Evolutionary conservation across 2,797 vertebrate genomes (phyloP).

Genomic region (Myiotriccus ornatus): DNA sequence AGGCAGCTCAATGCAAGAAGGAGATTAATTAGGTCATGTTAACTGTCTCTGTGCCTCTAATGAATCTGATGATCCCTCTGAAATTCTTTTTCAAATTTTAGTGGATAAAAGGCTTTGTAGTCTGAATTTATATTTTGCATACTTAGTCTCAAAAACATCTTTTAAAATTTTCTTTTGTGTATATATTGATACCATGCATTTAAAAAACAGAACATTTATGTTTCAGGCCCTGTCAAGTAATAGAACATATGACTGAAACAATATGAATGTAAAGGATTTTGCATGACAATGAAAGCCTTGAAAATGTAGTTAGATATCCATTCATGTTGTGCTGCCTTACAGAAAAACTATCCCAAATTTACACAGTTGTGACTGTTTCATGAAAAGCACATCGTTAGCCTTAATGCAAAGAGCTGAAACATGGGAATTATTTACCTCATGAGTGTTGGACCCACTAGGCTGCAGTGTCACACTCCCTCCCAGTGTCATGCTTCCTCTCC

Average conservation of each 20-base stretch:
- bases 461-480: background rate
- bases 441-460: background rate
- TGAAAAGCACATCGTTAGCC: background rate
- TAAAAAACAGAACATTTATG: background rate
- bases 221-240: background rate
- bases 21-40: background rate
- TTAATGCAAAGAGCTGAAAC: background rate
- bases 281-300: background rate
- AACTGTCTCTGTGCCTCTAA: background rate
- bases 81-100: conserved; percentile 22
- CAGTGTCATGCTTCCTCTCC: background rate
- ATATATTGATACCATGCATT: background rate
- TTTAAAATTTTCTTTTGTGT: conserved; percentile 33
- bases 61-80: background rate
- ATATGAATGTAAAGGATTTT: background rate
- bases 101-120: background rate
- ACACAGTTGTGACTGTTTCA: background rate
- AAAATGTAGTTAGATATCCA: background rate
- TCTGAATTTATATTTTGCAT: background rate
- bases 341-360: background rate
- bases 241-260: background rate
- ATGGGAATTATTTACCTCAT: background rate
- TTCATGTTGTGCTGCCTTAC: background rate
- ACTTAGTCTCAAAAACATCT: background rate
- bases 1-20: background rate